Evolutionary conservation across 2,888 invertebrate genomes (phyloP).

Genomic region (Anthoptus insignis): DNA sequence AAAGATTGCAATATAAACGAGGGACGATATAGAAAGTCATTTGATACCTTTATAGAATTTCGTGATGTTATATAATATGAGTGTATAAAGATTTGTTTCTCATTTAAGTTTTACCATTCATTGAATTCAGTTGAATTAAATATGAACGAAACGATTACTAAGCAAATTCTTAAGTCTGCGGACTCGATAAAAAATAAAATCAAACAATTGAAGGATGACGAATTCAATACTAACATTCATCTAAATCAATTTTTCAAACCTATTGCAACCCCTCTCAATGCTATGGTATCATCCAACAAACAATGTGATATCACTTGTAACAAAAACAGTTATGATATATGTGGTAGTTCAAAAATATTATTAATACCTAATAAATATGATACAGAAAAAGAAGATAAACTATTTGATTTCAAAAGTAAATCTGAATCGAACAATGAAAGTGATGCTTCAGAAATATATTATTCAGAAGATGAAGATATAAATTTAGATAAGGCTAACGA

Average conservation of each 20-base stretch:
- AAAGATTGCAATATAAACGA: background rate
- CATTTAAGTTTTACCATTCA: too few species aligned
- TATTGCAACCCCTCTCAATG: constrained; percentile 1
- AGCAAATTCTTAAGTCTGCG: constrained; percentile 14
- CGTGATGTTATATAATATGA: too few species aligned
- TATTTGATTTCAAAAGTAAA: too few species aligned
- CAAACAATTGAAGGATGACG: constrained; percentile 23
- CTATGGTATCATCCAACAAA: background rate
- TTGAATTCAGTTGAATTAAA: background rate
- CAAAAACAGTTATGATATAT: too few species aligned
- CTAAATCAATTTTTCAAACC: constrained; percentile 25
- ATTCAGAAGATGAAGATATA: constrained; percentile 6
- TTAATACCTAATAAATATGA: too few species aligned
- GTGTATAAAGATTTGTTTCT: too few species aligned
- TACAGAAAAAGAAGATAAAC: too few species aligned
- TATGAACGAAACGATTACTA: constrained; percentile 11
- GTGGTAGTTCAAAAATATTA: too few species aligned
- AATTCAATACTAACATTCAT: background rate
- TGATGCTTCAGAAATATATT: background rate
- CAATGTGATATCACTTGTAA: too few species aligned
- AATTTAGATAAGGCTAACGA: too few species aligned
- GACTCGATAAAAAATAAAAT: constrained; percentile 31
- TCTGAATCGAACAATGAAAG: too few species aligned
- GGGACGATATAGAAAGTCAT: constrained; percentile 2
- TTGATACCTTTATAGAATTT: background rate